Evolutionary conservation across 2,888 invertebrate species (phyloP).

Genomic region (Prenolepis imparis): DNA sequence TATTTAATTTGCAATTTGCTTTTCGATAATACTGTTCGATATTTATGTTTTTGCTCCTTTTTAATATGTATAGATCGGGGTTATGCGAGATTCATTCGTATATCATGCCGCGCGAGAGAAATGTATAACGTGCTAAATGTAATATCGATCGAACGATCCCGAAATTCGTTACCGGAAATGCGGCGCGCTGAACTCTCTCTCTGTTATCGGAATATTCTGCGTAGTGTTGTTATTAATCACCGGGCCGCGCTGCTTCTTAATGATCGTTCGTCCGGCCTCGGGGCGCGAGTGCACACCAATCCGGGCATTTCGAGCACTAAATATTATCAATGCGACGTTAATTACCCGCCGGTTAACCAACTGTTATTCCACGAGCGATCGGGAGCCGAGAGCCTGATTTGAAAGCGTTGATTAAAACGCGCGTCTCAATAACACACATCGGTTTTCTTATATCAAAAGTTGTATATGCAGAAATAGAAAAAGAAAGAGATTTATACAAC

Average conservation of each 20-base stretch:
- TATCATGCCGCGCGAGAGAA: background rate
- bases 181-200: constrained; percentile 28
- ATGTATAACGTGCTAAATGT: constrained; percentile 19
- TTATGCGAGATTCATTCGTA: background rate
- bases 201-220: constrained; percentile 46
- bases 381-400: constrained; percentile 20
- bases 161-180: constrained; percentile 48
- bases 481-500: background rate
- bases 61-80: too few species aligned
- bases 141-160: constrained; percentile 38
- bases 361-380: constrained; percentile 13
- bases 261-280: constrained; percentile 53
- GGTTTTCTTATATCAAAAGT: background rate
- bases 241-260: constrained; percentile 54
- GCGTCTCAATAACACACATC: background rate
- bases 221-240: constrained; percentile 60
- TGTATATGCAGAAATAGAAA: background rate
- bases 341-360: constrained; percentile 67
- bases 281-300: constrained; percentile 28
- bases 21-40: background rate
- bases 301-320: constrained; percentile 54
- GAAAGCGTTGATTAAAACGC: background rate
- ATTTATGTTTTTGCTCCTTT: background rate
- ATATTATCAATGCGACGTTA: constrained; percentile 67
- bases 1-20: background rate